phyloP scores from a whole-genome alignment of 2,797 vertebrate species.

The Synaphobranchus kaupii region DNA sequence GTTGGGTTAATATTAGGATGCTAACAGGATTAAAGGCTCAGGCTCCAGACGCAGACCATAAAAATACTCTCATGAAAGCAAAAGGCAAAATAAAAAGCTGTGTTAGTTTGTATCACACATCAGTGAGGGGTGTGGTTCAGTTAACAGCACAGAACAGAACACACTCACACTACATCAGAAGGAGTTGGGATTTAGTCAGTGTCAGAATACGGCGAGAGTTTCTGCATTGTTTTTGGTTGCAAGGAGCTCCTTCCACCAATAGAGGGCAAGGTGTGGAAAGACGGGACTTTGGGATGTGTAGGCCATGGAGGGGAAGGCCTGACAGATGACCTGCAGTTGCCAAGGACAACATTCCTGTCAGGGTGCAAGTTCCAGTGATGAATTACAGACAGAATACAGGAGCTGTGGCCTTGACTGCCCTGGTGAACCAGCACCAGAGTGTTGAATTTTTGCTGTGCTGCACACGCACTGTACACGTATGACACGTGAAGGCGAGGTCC shows the following conservation, averaged over 20 bases:
- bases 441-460: neutral
- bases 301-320: neutral
- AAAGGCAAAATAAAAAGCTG: neutral
- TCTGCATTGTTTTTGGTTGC: too few species aligned
- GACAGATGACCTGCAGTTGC: neutral
- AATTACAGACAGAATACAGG: too few species aligned
- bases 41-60: neutral
- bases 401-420: neutral
- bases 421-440: neutral
- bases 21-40: slow-evolving; percentile 26
- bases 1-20: neutral
- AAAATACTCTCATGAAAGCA: neutral
- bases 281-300: neutral
- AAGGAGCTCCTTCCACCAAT: too few species aligned
- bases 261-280: neutral
- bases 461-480: neutral
- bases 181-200: neutral
- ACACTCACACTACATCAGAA: neutral
- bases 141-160: neutral
- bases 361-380: neutral
- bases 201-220: too few species aligned
- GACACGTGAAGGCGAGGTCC: neutral
- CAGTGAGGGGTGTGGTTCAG: neutral
- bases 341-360: neutral
- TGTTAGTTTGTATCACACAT: too few species aligned